A percentile compares a stretch with the other conserved stretches of the same genome.
Evolutionary conservation across 1,140 invertebrate genomes (phyloP).

Genomic region (Pseudomyrmex flavicornis): DNA sequence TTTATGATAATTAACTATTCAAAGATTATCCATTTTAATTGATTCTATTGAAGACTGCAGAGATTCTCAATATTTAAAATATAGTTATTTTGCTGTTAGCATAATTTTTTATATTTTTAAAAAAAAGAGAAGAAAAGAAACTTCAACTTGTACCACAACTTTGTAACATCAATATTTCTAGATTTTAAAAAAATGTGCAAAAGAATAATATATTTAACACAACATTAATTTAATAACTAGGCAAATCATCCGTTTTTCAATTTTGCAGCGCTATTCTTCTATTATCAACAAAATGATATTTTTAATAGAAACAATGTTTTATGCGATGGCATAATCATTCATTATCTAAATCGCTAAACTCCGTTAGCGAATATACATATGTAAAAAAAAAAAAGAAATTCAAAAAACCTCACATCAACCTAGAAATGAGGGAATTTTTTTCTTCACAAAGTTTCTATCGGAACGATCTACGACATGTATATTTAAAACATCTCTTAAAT

Average conservation of each 20-base stretch:
- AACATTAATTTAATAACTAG: background rate
- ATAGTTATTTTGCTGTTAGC: background rate
- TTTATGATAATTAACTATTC: conserved; percentile 76
- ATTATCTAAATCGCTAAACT: background rate
- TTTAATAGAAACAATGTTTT: background rate
- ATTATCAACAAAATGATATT: background rate
- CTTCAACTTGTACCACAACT: no score
- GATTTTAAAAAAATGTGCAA: no score
- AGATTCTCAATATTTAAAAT: conserved; percentile 37
- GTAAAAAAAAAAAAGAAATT: conserved; percentile 15
- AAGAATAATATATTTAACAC: background rate
- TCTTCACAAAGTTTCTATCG: background rate
- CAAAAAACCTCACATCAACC: background rate
- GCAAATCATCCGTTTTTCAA: background rate
- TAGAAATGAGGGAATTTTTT: background rate
- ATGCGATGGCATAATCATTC: background rate
- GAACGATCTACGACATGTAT: background rate
- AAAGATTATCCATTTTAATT: conserved; percentile 24
- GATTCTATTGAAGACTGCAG: background rate
- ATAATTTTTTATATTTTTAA: background rate
- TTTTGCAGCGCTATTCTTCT: background rate
- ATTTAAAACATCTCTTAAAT: background rate
- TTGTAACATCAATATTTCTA: no score
- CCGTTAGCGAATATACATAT: conserved; percentile 21
- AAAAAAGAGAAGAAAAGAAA: no score